Evolutionary conservation across 1,140 invertebrate species (phyloP).

Genomic region (Chelonus insularis): DNA sequence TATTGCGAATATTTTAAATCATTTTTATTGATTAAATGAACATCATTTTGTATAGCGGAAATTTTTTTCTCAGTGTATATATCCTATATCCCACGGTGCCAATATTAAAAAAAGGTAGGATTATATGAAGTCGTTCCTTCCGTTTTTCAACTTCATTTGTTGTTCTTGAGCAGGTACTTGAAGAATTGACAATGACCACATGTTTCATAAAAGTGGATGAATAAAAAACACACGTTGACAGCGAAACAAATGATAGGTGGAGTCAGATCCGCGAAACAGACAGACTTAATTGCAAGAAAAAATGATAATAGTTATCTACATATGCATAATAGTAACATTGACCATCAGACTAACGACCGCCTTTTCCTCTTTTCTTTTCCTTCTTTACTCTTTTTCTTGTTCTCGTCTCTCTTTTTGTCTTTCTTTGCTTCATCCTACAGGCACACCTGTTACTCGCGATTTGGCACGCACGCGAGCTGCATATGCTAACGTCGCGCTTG

Average conservation of each 20-base stretch:
- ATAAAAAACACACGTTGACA: background rate
- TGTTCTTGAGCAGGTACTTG: no score
- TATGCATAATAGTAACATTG: conserved; percentile 17
- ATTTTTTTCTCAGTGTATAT: no score
- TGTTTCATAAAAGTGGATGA: background rate
- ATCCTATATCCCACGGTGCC: no score
- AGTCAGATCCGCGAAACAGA: background rate
- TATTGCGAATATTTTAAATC: no score
- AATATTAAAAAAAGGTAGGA: no score
- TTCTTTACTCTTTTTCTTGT: conserved; percentile 2
- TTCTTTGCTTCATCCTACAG: conserved; percentile 21
- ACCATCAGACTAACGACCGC: conserved; percentile 14
- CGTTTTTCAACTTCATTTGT: no score
- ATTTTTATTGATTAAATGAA: no score
- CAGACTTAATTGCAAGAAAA: background rate
- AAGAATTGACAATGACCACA: background rate
- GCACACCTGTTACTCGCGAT: conserved; percentile 21
- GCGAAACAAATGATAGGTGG: background rate
- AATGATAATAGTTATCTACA: conserved; percentile 14
- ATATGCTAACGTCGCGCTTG: conserved; percentile 19
- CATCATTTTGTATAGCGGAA: no score
- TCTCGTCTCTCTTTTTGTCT: background rate
- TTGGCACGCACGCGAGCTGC: conserved; percentile 22
- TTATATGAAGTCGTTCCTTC: no score
- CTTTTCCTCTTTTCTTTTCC: conserved; percentile 14